Conservation (phyloP, 2,888 invertebrate species). For the Strigamia maritima region DNA sequence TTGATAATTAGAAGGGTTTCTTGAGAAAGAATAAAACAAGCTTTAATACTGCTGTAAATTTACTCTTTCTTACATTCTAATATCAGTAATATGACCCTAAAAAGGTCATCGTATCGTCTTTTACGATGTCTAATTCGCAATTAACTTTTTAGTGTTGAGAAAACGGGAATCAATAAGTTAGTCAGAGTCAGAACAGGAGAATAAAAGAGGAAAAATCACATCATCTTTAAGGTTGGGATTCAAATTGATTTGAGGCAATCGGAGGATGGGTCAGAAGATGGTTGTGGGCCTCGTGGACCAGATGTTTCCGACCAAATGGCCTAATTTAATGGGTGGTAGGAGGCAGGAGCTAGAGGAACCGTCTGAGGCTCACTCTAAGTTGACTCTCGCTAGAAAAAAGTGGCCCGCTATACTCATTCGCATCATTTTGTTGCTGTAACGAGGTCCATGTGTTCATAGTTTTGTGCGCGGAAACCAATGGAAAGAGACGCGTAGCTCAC, state of each 20-base stretch:
- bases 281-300: slow-evolving; percentile 28
- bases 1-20: neutral
- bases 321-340: slow-evolving; percentile 34
- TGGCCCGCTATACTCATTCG: neutral
- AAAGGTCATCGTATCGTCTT: neutral
- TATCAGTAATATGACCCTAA: slow-evolving; percentile 5
- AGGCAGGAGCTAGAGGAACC: too few species aligned
- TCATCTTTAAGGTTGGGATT: slow-evolving; percentile 11
- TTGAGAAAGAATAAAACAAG: neutral
- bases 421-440: neutral
- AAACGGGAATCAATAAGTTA: neutral
- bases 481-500: slow-evolving; percentile 31
- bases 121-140: slow-evolving; percentile 22
- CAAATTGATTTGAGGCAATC: slow-evolving; percentile 31
- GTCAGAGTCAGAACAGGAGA: neutral
- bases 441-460: slow-evolving; percentile 9
- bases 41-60: neutral
- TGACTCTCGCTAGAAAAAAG: slow-evolving; percentile 22
- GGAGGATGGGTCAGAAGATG: slow-evolving; percentile 28
- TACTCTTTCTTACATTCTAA: neutral
- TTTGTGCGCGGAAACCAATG: slow-evolving; percentile 20
- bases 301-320: slow-evolving; percentile 34
- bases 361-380: slow-evolving; percentile 25
- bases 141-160: slow-evolving; percentile 6
- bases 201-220: neutral